Conservation (phyloP, 2,888 invertebrate species). For the Oeneis ivallda region DNA sequence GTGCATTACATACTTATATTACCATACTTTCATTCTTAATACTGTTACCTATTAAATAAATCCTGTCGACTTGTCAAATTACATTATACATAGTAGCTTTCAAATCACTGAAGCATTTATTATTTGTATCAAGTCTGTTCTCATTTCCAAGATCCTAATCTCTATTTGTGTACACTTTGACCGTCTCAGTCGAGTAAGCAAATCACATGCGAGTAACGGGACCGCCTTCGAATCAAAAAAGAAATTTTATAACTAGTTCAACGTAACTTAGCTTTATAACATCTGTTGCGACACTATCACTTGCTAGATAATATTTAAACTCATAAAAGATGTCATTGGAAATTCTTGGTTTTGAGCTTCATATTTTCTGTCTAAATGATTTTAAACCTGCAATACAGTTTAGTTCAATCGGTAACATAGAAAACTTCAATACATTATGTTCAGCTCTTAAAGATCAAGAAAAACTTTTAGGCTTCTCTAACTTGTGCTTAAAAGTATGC, state of each 20-base stretch:
- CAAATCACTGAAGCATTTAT: neutral
- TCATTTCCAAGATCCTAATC: constrained; percentile 15
- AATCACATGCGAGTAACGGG: constrained; percentile 37
- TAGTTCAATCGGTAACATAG: too few relatives aligned
- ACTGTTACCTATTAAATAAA: neutral
- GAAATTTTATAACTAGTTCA: constrained; percentile 30
- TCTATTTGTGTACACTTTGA: constrained; percentile 27
- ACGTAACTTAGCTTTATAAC: constrained; percentile 31
- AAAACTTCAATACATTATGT: too few relatives aligned
- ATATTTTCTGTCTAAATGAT: too few relatives aligned
- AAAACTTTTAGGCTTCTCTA: too few relatives aligned
- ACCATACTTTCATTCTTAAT: neutral
- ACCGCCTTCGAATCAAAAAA: constrained; percentile 34
- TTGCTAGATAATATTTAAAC: neutral
- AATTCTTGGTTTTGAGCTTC: too few relatives aligned
- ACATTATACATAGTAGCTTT: neutral
- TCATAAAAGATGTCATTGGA: neutral
- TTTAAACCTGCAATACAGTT: too few relatives aligned
- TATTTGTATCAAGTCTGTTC: constrained; percentile 1
- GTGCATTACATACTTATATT: neutral
- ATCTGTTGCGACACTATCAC: constrained; percentile 10
- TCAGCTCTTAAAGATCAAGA: too few relatives aligned
- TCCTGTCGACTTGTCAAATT: neutral
- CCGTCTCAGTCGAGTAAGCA: constrained; percentile 24
- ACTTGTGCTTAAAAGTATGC: too few relatives aligned